phyloP scores from a whole-genome alignment of 2,888 invertebrate genomes.

The Cheilosia impressa region DNA sequence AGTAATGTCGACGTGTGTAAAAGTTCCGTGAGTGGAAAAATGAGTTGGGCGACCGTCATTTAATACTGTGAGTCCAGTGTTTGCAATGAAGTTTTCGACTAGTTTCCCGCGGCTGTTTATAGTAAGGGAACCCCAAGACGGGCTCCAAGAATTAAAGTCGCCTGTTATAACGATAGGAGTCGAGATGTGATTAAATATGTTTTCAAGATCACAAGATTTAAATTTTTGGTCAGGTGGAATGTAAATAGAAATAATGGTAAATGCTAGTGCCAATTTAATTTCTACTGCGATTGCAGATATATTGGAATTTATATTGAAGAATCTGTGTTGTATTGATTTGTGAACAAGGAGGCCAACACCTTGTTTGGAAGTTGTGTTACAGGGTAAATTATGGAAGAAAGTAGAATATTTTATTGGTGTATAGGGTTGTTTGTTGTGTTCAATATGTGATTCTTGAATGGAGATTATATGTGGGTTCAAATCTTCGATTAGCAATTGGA shows the following conservation, averaged over 20 bases:
- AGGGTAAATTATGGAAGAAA: conserved; percentile 49
- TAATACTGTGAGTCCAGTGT: conserved; percentile 31
- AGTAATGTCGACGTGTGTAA: conserved; percentile 40
- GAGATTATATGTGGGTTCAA: conserved; percentile 59
- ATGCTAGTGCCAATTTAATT: conserved; percentile 30
- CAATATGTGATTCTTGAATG: conserved; percentile 65
- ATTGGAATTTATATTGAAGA: conserved; percentile 32
- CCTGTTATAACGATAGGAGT: conserved; percentile 44
- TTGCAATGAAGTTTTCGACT: too few species aligned
- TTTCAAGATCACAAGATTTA: conserved; percentile 8
- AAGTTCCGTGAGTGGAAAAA: conserved; percentile 43
- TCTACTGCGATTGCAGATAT: conserved; percentile 45
- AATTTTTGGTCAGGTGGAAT: conserved; percentile 57
- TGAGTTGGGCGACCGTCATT: conserved; percentile 52
- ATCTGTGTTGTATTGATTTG: conserved; percentile 50
- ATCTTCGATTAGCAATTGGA: conserved; percentile 30
- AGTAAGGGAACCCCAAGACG: conserved; percentile 34
- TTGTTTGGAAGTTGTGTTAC: conserved; percentile 50
- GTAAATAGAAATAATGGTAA: conserved; percentile 49
- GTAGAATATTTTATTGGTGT: conserved; percentile 35
- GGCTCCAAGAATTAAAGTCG: conserved; percentile 53
- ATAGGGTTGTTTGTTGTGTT: conserved; percentile 19
- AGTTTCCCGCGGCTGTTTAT: too few species aligned
- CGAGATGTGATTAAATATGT: conserved; percentile 24
- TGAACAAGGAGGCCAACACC: conserved; percentile 57